Evolutionary conservation across 2,797 vertebrate genomes (phyloP).

Genomic region (Cirrhinus molitorella): DNA sequence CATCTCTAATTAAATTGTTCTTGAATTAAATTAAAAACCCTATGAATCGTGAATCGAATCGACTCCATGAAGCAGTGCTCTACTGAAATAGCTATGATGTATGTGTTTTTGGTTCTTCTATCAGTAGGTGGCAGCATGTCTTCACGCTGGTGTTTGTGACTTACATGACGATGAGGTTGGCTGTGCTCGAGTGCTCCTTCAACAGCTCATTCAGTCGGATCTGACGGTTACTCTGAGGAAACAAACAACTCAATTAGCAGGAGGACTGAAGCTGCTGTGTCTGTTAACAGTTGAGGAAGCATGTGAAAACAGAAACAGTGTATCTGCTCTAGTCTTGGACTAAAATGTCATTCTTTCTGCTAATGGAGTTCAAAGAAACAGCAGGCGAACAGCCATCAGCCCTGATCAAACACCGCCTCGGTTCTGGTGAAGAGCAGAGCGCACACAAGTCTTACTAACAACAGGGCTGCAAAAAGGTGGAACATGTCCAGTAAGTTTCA

Average conservation of each 20-base stretch:
- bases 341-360: no score
- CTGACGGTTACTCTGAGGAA: slow-evolving; percentile 89
- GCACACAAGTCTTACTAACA: no score
- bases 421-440: no score
- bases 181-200: slow-evolving; percentile 91
- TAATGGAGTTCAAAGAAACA: neutral
- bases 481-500: no score
- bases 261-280: neutral
- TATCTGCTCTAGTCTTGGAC: neutral
- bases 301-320: neutral
- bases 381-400: neutral
- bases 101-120: no score
- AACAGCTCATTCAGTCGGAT: slow-evolving; percentile 95
- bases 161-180: slow-evolving; percentile 98
- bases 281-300: neutral
- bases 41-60: no score
- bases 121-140: neutral
- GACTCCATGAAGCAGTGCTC: no score
- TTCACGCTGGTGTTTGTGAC: slow-evolving; percentile 61
- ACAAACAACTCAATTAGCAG: slow-evolving; percentile 28
- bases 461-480: no score
- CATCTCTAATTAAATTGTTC: no score
- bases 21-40: no score
- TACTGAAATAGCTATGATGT: no score
- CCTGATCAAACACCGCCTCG: neutral